Percentiles rank a stretch among this genome's conserved stretches.
These are phyloP conservation scores for Thamnophis elegans DNA, from an alignment of 2,797 vertebrate genomes.

Conservation along the genomic window DNA sequence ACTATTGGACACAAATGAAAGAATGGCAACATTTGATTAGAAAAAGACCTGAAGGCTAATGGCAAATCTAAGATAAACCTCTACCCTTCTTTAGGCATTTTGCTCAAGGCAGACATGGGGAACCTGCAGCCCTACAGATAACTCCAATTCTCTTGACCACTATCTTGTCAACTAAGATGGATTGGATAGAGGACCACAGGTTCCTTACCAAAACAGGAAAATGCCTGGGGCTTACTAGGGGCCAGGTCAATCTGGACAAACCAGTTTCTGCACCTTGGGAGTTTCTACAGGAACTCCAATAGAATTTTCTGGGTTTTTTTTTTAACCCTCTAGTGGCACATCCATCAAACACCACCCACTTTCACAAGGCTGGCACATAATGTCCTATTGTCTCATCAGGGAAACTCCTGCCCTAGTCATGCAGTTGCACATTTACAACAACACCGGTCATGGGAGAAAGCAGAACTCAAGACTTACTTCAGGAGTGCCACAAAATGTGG, in stretches of 20 bases:
- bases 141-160: neutral
- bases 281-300: neutral
- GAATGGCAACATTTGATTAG: neutral
- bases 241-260: neutral
- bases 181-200: neutral
- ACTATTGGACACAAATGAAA: constrained; percentile 72
- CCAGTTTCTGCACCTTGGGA: neutral
- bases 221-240: neutral
- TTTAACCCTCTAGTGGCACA: fast-evolving
- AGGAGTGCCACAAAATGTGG: constrained; percentile 97
- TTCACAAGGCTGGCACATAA: neutral
- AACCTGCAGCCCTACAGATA: neutral
- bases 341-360: neutral
- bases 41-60: neutral
- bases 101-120: neutral
- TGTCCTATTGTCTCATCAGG: neutral
- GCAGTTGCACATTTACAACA: neutral
- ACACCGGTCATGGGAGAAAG: neutral
- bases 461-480: constrained; percentile 77
- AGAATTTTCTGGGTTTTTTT: neutral
- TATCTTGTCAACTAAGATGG: neutral
- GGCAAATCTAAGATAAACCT: neutral
- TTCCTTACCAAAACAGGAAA: neutral
- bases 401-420: neutral
- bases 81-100: neutral